Evolutionary conservation across 1,140 invertebrate species (phyloP), one percentile per base, ranked within the genome.

Genomic region (Tyrophagus putrescentiae): DNA sequence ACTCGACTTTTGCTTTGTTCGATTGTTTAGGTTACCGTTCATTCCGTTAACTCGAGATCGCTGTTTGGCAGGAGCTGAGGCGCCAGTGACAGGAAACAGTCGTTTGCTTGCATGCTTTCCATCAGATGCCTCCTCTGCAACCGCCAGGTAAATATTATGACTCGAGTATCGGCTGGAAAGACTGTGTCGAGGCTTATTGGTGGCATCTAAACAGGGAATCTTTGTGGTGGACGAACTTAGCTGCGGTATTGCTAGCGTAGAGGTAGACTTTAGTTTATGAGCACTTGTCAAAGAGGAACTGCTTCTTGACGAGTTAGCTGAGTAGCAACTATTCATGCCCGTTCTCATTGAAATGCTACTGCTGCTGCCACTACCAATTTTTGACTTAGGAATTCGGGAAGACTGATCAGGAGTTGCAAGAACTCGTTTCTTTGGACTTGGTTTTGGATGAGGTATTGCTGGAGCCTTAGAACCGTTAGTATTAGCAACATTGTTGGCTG

Each of bases 241-340:
- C 31, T 48, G 45, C 45, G 45, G 18, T 7, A 48, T 48, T 21
- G 45, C 45, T 7, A 48, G 25, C 3, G 25, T n/a, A 16, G 52
- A 54, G 52, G 52, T 54, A 54, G 52, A 54, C 39, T 54, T 54
- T 1, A 27, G 9, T 25, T 54, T 54, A 25, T 54, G 52, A 3
- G 52, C 25, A 1, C 16, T 7, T 54, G 52, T 27, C 23, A 53
- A 53, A 5, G 23, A 6, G 21, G 44, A 21, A 16, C n/a, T n/a
- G n/a, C 6, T 9, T 53, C 11, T 13, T 39, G 36, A 39, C n/a
- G 36, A 39, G 11, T 39, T 39, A 39, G 11, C n/a, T 39, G 36
- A 13, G 36, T 39, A n/a, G n/a, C n/a, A n/a, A n/a, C n/a, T n/a
- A n/a, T 42, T 21, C 18, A 42, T 5, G 18, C 1, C 25, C 41